Evolutionary conservation across 2,113 vertebrate genomes (phyloP), one percentile per base, ranked within the genome.

Genomic region (Podarcis cretensis): DNA sequence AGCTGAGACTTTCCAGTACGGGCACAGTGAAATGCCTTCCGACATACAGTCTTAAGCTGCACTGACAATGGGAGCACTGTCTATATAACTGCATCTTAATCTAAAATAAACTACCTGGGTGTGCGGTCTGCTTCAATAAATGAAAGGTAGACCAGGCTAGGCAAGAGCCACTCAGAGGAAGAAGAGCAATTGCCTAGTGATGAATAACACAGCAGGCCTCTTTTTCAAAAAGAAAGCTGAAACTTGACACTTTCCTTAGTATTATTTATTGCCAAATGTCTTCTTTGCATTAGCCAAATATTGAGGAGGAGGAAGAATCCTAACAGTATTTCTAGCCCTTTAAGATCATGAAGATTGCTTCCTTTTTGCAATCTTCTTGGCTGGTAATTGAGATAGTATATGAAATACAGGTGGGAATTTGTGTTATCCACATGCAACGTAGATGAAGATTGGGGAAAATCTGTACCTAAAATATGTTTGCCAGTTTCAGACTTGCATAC

Each of bases 231-330:
- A 43, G 9, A 40, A 77, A 37, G 2, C 10, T 10, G 25, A 66
- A 78, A 37, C 66, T 54, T 78, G 74, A 76, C 21, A 76, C 77
- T 77, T 76, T 48, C 0, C 9, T 87, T 91, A 48, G 4, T 74
- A 57, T 90, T 90, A 59, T 77, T 85, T 77, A 87, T 83, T 83
- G 84, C 88, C 87, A 92, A 48, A 76, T 75, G 88, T 81, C 27
- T 14, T 3, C 73, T 59, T 83, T 90, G 68, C 14, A 63, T 8
- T 92, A 74, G 81, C 43, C 65, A 57, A 48, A 35, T 57, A 27
- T 54, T 2, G 0, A 1, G 73, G 37, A 59, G 3, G 57, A 59
- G 3, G 57, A 68, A 37, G 30, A 18, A 65, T 30, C 0, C 9
- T 84, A 88, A 83, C 87, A 65, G 48, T 21, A 3, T 81, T 83